phyloP scores from a whole-genome alignment of 2,888 invertebrate species.

The Trichacis sp. region DNA sequence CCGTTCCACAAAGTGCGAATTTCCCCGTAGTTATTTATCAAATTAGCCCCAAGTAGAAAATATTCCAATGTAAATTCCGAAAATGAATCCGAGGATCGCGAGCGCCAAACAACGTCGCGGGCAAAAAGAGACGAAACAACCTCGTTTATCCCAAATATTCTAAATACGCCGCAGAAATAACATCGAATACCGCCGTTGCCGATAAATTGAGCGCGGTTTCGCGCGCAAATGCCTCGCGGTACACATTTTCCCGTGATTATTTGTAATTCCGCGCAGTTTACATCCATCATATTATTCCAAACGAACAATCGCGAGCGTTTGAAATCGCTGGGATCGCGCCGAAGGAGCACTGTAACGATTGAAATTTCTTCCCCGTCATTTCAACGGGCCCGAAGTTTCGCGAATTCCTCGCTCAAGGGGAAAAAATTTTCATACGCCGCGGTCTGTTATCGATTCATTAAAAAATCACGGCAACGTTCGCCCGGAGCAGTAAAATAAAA shows the following conservation, averaged over 20 bases:
- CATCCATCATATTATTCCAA: background rate
- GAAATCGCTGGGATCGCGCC: background rate
- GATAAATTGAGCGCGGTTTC: conserved; percentile 43
- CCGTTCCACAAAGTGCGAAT: conserved; percentile 25
- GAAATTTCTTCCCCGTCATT: conserved; percentile 33
- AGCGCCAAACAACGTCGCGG: conserved; percentile 40
- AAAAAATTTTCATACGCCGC: conserved; percentile 38
- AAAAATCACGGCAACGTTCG: conserved; percentile 19
- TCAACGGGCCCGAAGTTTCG: conserved; percentile 37
- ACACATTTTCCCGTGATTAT: conserved; percentile 8
- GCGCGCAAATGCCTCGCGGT: conserved; percentile 40
- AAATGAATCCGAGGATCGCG: conserved; percentile 39
- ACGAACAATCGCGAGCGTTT: background rate
- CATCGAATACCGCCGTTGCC: conserved; percentile 43
- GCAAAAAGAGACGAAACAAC: conserved; percentile 22
- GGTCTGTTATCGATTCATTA: conserved; percentile 40
- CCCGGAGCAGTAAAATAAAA: background rate
- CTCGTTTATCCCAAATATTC: conserved; percentile 41
- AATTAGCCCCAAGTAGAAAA: conserved; percentile 38
- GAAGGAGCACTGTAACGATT: background rate
- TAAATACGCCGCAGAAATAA: conserved; percentile 42
- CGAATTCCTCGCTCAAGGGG: conserved; percentile 31
- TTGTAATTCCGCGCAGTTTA: background rate
- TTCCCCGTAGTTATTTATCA: conserved; percentile 38
- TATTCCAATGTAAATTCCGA: conserved; percentile 44